Conservation (phyloP, 2,797 vertebrate species). For the Anabacerthia variegaticeps region DNA sequence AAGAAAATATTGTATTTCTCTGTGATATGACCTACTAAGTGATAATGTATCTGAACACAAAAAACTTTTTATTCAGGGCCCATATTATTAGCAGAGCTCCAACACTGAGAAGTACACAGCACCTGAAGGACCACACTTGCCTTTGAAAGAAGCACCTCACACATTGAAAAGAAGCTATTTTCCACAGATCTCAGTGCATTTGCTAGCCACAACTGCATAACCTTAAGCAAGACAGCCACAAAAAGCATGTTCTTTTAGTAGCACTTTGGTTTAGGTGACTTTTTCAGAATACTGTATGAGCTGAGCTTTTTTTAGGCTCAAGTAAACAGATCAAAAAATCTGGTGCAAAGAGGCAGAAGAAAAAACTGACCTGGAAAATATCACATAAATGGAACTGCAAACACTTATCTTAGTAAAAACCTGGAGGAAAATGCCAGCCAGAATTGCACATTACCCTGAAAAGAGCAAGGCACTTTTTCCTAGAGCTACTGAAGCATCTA, state of each 20-base stretch:
- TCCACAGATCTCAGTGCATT: background rate
- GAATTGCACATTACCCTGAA: background rate
- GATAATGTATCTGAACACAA: background rate
- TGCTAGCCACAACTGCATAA: background rate
- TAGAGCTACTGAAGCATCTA: background rate
- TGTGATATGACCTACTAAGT: background rate
- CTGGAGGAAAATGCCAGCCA: constrained; percentile 18
- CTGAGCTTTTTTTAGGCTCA: background rate
- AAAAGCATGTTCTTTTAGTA: background rate
- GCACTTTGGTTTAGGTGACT: background rate
- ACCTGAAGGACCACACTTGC: background rate
- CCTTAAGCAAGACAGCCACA: background rate
- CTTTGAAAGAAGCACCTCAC: background rate
- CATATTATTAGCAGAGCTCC: background rate
- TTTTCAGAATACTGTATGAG: background rate
- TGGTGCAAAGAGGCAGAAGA: background rate
- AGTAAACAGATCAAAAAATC: background rate
- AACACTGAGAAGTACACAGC: background rate
- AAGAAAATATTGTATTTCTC: background rate
- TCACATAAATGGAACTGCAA: background rate
- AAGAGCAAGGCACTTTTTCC: background rate
- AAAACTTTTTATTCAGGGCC: background rate
- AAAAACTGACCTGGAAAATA: constrained; percentile 11
- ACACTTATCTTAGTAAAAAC: background rate
- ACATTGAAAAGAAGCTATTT: background rate